Percentiles rank a stretch among this genome's conserved stretches.
These are phyloP conservation scores for Lathamus discolor DNA, from an alignment of 2,113 vertebrate genomes.

Conservation along the genomic window DNA sequence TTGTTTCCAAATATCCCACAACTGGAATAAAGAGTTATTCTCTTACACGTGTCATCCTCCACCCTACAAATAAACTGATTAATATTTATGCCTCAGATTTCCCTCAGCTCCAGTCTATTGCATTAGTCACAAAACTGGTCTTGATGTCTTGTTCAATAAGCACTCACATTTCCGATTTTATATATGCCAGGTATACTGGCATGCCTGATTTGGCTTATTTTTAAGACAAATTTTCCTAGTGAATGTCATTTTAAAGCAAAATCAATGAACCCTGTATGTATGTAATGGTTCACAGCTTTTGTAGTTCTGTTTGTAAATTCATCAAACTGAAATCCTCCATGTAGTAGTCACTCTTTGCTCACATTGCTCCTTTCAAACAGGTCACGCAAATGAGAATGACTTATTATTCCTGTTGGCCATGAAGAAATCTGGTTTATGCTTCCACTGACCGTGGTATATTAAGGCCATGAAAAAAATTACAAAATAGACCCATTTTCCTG, in stretches of 20 bases:
- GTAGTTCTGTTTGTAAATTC: background rate
- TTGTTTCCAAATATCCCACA: background rate
- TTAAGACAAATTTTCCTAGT: background rate
- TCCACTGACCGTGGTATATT: background rate
- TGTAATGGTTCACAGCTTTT: background rate
- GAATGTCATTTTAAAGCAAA: background rate
- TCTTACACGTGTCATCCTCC: background rate
- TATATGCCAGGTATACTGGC: background rate
- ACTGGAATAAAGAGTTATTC: background rate
- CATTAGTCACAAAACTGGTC: background rate
- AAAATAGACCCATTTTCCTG: background rate
- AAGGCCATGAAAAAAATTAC: background rate
- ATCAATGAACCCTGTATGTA: background rate
- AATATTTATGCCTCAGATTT: background rate
- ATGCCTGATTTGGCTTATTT: background rate
- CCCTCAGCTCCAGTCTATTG: background rate
- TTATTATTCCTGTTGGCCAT: constrained; percentile 33
- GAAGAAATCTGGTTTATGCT: constrained; percentile 14
- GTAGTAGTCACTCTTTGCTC: background rate
- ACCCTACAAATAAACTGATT: background rate
- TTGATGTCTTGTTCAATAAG: background rate
- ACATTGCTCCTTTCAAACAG: constrained; percentile 10
- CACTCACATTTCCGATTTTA: background rate
- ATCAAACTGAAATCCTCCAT: background rate
- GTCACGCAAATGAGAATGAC: background rate